These are phyloP conservation scores for Theristicus caerulescens DNA, from an alignment of 2,113 vertebrate species.

Conservation along the genomic window DNA sequence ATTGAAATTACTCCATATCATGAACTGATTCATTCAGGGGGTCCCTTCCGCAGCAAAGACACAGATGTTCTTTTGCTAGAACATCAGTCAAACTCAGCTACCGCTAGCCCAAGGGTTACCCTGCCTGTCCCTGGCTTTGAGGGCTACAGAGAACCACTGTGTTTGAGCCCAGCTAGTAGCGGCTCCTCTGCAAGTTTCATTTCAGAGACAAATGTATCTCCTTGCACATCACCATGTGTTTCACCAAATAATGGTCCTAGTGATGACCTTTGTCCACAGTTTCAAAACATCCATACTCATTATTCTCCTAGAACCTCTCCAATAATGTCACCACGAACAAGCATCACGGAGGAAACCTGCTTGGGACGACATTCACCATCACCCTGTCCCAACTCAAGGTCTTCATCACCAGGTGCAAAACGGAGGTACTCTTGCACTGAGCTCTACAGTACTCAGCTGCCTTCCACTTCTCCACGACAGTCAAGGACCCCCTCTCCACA, in stretches of 20 bases:
- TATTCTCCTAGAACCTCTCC: constrained; percentile 92
- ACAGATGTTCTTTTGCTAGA: constrained; percentile 82
- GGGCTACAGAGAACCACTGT: constrained; percentile 92
- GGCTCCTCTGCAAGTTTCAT: constrained; percentile 99
- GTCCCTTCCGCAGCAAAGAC: constrained; percentile 79
- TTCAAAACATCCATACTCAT: constrained; percentile 96
- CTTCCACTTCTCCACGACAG: constrained; percentile 80
- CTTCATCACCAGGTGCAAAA: constrained; percentile 93
- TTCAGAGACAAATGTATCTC: constrained; percentile 93
- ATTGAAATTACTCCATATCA: constrained; percentile 97
- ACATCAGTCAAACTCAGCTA: constrained; percentile 77
- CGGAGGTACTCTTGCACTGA: constrained; percentile 88
- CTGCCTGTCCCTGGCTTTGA: constrained; percentile 94
- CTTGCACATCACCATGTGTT: constrained; percentile 95
- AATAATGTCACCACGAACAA: constrained; percentile 91
- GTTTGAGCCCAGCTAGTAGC: constrained; percentile 97
- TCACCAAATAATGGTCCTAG: constrained; percentile 92
- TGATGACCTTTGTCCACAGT: constrained; percentile 91
- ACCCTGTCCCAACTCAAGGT: constrained; percentile 89
- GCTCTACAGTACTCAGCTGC: constrained; percentile 82
- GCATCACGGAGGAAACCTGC: constrained; percentile 88
- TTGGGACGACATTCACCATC: constrained; percentile 88
- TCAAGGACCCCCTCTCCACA: constrained; percentile 94
- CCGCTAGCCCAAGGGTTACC: constrained; percentile 88
- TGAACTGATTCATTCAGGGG: constrained; percentile 89